Evolutionary conservation across 1,140 invertebrate species (phyloP), one percentile per base, ranked within the genome.

Genomic region (Atta cephalotes): DNA sequence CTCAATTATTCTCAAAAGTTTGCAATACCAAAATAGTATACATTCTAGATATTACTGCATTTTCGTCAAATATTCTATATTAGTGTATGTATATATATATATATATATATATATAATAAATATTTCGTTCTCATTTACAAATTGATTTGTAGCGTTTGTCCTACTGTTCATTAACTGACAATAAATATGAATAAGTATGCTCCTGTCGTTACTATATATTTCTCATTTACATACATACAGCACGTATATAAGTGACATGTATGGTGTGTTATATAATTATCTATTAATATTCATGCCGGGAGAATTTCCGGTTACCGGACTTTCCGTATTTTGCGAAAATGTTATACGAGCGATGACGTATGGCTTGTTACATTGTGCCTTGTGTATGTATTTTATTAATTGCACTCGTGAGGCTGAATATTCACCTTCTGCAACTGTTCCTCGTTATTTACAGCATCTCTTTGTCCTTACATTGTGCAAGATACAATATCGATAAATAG

Each of bases 281-380:
- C 35, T 77, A 77, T 77, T 77, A 77, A 77, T 77, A 77, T 77
- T 77, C 56, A 77, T 77, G 56, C 9, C 56, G 18, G 35, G 35
- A 62, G 58, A 77, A 77, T 77, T 77, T 60, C 21, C 56, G 35
- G 35, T 25, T 77, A 45, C 56, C 35, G 25, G 31, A 62, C 31
- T 77, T 77, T 77, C 56, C 56, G 28, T 60, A 21, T 56, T 60
- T 77, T 18, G 56, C 9, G 56, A 77, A 77, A 77, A 63, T 60
- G 58, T 60, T 77, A n/a, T 77, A 77, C 35, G 10, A 16, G 45
- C 35, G 31, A 63, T 77, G 74, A 77, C 35, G 21, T 77, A 77
- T 18, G 21, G 10, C 53, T 4, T 4, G 31, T 21, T 62, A 10
- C 45, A 10, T 62, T 77, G 16, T 45, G 18, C 5, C 14, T 14